Base-by-base conservation (phyloP, 1,140 invertebrate genomes). In the Doryteuthis pealeii region DNA sequence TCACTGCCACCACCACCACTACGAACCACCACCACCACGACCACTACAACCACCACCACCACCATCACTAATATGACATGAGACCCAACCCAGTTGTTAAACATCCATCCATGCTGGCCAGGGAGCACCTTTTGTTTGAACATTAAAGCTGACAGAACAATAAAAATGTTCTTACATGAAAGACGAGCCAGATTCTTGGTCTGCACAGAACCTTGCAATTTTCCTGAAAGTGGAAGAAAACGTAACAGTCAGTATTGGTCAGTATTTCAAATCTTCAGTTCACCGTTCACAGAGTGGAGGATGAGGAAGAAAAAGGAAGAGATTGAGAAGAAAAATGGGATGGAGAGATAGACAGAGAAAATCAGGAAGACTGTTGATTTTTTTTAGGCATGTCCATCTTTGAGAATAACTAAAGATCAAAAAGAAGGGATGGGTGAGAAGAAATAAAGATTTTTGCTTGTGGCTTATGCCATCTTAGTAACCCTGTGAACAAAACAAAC, bases 91-190 rank as follows among this genome's bases (percentile, higher is more conserved):
- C 35, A 62, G 26, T 62, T n/a, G 18, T 62, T 62, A 14, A 2
- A 62, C 26, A 62, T 62, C 54, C 54, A 62, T 62, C 22, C 54
- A n/a, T 40, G 35, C 35, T 22, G 26, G 22, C 54, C 18, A 62
- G 54, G 54, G 54, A 62, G 54, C 26, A 62, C 18, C 54, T 62
- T 62, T 62, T 62, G 54, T 62, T 62, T 28, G 26, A 62, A 62
- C 54, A 62, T 62, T 62, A 62, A 62, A 62, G 54, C 54, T 62
- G 54, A 62, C 54, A 62, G 54, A 62, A 62, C 54, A 62, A 62
- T 62, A 62, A 62, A 62, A 62, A 62, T 62, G 54, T 62, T 62
- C 54, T 62, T 62, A 62, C 54, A 62, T 62, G 54, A 62, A 62
- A 62, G 54, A 62, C 54, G 54, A 62, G 54, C 54, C 54, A 62